Base-by-base conservation (phyloP, 2,888 invertebrate species). In the Noctua fimbriata region DNA sequence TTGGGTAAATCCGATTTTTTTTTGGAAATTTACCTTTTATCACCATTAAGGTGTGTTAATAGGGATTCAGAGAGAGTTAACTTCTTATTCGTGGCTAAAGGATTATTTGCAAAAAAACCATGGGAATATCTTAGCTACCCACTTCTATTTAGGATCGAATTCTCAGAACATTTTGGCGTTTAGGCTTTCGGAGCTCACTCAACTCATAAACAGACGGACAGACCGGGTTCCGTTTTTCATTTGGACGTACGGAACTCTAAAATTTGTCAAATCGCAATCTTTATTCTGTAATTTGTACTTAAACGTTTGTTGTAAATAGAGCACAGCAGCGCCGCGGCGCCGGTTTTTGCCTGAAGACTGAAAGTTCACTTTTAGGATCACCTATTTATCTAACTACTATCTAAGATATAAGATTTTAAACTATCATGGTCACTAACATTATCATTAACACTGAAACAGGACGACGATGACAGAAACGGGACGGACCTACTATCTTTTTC, bases 331-430 rank as follows among this genome's bases (percentile, higher is more conserved):
- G 1, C 4, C 5, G 3, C 9, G 41, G 44, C 44, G 41, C 41
- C 7, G 7, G n/a, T 21, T 21, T 55, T 16, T 41, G 24, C 10
- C 28, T n/a, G n/a, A 28, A 28, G 21, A 44, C n/a, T 21, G 1
- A 66, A 36, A 21, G 55, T 55, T 66, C 18, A 49, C 18, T 80
- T 79, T 55, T 28, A 66, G 44, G 16, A 55, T 58, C 58, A n/a
- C 58, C 52, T 28, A 18, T 24, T 41, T 6, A 24, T 12, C 28
- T 16, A 2, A 71, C 24, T 58, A 32, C 18, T 36, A 36, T 1
- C 5, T 71, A 49, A n/a, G n/a, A n/a, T n/a, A n/a, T n/a, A n/a
- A n/a, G n/a, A n/a, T n/a, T n/a, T n/a, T n/a, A n/a, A n/a, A n/a
- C n/a, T n/a, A n/a, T n/a, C n/a, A n/a, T n/a, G n/a, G n/a, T n/a